Evolutionary conservation across 2,888 invertebrate genomes (phyloP).

Genomic region (Brachyopa scutellaris): DNA sequence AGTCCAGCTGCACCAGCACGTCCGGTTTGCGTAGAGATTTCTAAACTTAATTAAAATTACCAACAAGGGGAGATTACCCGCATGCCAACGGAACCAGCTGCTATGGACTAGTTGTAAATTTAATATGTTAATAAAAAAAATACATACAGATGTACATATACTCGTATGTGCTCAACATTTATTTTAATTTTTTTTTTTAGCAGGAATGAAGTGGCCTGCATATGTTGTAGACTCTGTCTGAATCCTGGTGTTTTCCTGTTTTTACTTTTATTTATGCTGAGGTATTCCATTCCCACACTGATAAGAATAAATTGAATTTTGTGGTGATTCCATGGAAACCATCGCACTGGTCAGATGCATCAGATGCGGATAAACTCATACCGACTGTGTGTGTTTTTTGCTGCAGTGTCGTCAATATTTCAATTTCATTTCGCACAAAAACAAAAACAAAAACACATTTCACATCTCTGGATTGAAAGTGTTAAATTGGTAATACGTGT

Average conservation of each 20-base stretch:
- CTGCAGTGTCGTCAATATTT: neutral
- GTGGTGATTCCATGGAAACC: neutral
- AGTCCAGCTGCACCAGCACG: too few relatives aligned
- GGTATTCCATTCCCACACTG: conserved; percentile 3
- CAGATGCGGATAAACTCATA: neutral
- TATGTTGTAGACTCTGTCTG: neutral
- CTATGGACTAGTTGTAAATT: conserved; percentile 32
- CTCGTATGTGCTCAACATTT: neutral
- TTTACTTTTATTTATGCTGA: neutral
- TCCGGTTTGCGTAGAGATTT: too few relatives aligned
- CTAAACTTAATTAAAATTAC: conserved; percentile 57
- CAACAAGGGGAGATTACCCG: conserved; percentile 31
- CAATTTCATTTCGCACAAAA: neutral
- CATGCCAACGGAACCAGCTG: conserved; percentile 19
- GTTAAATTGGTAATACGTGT: neutral
- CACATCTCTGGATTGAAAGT: neutral
- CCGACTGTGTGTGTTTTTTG: neutral
- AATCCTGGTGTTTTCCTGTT: neutral
- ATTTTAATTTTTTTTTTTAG: too few relatives aligned
- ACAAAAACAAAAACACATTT: neutral
- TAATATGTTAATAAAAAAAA: conserved; percentile 41
- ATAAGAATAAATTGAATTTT: conserved; percentile 38
- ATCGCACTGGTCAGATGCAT: neutral
- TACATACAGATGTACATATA: neutral
- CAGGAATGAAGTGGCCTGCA: too few relatives aligned